A percentile compares a stretch with the other conserved stretches of the same genome.
phyloP scores from a whole-genome alignment of 2,888 invertebrate species.

The Idaea biselata region DNA sequence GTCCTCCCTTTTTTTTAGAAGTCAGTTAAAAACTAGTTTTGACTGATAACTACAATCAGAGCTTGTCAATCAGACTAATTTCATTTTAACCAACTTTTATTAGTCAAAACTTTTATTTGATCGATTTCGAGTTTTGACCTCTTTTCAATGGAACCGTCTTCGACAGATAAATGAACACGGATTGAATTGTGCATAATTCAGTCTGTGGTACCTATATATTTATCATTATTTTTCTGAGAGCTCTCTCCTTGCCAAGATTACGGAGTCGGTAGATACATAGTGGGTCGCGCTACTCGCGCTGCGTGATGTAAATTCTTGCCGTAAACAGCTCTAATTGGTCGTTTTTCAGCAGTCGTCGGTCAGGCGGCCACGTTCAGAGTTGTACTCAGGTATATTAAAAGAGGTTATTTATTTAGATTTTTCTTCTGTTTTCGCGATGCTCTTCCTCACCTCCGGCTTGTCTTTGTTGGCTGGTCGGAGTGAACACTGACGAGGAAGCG shows the following conservation, averaged over 20 bases:
- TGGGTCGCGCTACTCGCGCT: conserved; percentile 48
- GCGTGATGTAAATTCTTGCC: conserved; percentile 67
- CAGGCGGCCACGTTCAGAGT: conserved; percentile 38
- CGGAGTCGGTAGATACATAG: conserved; percentile 25
- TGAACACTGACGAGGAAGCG: no score
- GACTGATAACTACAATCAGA: no score
- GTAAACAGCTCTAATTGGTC: conserved; percentile 73
- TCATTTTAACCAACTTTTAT: no score
- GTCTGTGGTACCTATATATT: conserved; percentile 19
- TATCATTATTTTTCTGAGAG: conserved; percentile 41
- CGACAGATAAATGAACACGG: conserved; percentile 51
- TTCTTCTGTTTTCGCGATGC: no score
- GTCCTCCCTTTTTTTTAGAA: no score
- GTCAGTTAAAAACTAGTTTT: no score
- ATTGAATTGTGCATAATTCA: conserved; percentile 49
- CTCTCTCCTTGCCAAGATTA: conserved; percentile 42
- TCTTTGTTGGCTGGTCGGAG: no score
- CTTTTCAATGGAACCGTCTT: conserved; percentile 34
- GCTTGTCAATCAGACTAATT: no score
- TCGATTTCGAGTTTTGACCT: not conserved
- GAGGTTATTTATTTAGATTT: no score
- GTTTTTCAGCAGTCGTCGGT: conserved; percentile 49
- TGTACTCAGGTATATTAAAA: conserved; percentile 15
- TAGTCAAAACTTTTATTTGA: no score
- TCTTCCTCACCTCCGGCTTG: no score